Conservation (phyloP, 2,888 invertebrate genomes). For the Synergus japonicus region DNA sequence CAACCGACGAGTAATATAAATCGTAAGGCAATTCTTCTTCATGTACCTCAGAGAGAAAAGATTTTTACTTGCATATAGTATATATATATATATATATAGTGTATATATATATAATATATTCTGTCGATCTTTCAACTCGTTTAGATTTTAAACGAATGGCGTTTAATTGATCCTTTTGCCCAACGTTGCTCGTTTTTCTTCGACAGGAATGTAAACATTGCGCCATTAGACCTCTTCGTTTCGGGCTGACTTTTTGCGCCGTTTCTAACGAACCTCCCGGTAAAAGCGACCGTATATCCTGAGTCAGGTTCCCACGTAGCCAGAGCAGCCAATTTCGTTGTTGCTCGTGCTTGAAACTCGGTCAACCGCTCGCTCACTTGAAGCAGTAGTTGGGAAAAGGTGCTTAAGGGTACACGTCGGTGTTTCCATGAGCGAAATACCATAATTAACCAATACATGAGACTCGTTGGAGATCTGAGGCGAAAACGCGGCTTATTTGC, state of each 20-base stretch:
- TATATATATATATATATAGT: too few species aligned
- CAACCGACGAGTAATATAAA: slow-evolving; percentile 18
- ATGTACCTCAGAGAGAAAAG: neutral
- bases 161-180: slow-evolving; percentile 20
- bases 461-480: slow-evolving; percentile 17
- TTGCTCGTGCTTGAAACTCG: slow-evolving; percentile 42
- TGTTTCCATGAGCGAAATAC: slow-evolving; percentile 41
- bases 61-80: slow-evolving; percentile 1
- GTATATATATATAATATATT: neutral
- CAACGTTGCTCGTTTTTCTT: neutral
- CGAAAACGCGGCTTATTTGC: slow-evolving; percentile 55
- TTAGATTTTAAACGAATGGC: neutral
- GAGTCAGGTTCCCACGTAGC: slow-evolving; percentile 40
- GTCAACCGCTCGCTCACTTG: slow-evolving; percentile 40
- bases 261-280: slow-evolving; percentile 33
- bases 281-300: slow-evolving; percentile 37
- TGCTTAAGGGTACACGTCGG: slow-evolving; percentile 33
- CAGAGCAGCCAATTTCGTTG: slow-evolving; percentile 40
- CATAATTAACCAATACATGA: slow-evolving; percentile 59
- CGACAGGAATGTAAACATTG: slow-evolving; percentile 35
- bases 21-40: slow-evolving; percentile 30
- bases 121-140: neutral
- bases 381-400: slow-evolving; percentile 38
- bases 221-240: slow-evolving; percentile 40
- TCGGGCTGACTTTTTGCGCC: slow-evolving; percentile 28